Base-by-base conservation (phyloP, 2,888 invertebrate genomes). In the Ichneumoninae sp. region DNA sequence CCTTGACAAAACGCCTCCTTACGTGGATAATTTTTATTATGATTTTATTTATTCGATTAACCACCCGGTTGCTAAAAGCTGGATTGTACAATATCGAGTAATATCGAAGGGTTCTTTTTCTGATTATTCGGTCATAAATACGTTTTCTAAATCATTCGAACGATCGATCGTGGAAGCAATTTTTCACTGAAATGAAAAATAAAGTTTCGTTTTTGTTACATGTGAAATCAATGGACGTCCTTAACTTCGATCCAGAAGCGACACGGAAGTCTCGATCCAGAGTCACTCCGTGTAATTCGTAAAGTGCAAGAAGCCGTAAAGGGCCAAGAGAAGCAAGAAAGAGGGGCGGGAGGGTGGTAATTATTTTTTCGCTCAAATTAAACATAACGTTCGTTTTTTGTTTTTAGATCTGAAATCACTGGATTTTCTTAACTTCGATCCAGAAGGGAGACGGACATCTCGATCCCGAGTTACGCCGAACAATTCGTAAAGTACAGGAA, bases 231-330 rank as follows among this genome's bases (percentile, higher is more conserved):
- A 40, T 40, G 40, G 8, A 40, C 8, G 8, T 40, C 13, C 52
- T 33, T 33, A 62, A 62, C 33, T 30, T 62, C 30, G 33, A 33
- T 62, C 16, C 3, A n/a, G 33, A 30, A 5, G 30, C 54, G 54
- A 33, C 57, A 57, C 22, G 3, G 54, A 66, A 8, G n/a, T 62
- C 70, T 50, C 70, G 33, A 70, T 65, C 44, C 44, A 60, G 62
- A 69, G 62, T 50, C 47, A 54, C 44, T 84, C 52, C 10, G 57
- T 44, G 19, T 62, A 72, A 80, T 80, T 69, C 68, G 60, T 50
- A 85, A 89, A 89, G 88, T 89, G 87, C 86, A 88, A 88, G 30
- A 87, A 84, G 87, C 88, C 87, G 86, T 84, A 65, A 70, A 50
- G 65, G 71, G 65, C 74, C 82, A 74, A 71, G 76, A 65, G 72